Conservation (phyloP, 2,888 invertebrate species). For the Nomada ferruginata region DNA sequence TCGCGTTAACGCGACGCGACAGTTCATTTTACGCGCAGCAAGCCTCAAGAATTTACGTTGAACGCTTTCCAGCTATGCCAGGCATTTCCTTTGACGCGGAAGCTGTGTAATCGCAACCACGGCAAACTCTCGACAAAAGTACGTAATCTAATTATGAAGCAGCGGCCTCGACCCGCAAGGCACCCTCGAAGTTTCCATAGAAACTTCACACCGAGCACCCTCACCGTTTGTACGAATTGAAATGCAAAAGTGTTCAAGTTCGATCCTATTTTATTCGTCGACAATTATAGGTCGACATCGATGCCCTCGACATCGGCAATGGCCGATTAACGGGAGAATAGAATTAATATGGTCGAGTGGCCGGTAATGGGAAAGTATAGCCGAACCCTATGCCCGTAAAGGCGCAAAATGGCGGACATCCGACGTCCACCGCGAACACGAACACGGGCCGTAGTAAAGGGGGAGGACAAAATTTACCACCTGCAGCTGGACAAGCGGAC, state of each 20-base stretch:
- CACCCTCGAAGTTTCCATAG: too few species aligned
- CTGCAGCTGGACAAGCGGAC: slow-evolving; percentile 79
- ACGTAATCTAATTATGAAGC: neutral
- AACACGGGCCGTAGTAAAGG: slow-evolving; percentile 35
- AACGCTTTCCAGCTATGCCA: slow-evolving; percentile 11
- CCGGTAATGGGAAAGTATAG: slow-evolving; percentile 16
- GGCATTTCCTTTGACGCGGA: slow-evolving; percentile 10
- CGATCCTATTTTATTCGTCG: too few species aligned
- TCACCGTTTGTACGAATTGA: too few species aligned
- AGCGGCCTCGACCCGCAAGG: too few species aligned
- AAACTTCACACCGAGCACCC: too few species aligned
- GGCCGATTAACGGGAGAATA: neutral
- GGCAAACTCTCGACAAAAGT: neutral
- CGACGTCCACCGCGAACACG: slow-evolving; percentile 44
- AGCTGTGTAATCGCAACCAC: neutral
- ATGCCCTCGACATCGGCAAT: neutral
- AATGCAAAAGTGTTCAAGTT: too few species aligned
- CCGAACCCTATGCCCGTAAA: neutral
- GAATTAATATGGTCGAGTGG: slow-evolving; percentile 4
- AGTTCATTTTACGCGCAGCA: neutral
- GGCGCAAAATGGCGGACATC: slow-evolving; percentile 50
- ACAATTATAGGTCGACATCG: neutral
- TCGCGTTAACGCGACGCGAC: neutral
- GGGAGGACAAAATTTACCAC: slow-evolving; percentile 76
- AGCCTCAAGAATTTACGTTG: slow-evolving; percentile 18